A percentile compares a stretch with the other conserved stretches of the same genome.
phyloP scores from a whole-genome alignment of 2,888 invertebrate genomes.

The Aricia artaxerxes region DNA sequence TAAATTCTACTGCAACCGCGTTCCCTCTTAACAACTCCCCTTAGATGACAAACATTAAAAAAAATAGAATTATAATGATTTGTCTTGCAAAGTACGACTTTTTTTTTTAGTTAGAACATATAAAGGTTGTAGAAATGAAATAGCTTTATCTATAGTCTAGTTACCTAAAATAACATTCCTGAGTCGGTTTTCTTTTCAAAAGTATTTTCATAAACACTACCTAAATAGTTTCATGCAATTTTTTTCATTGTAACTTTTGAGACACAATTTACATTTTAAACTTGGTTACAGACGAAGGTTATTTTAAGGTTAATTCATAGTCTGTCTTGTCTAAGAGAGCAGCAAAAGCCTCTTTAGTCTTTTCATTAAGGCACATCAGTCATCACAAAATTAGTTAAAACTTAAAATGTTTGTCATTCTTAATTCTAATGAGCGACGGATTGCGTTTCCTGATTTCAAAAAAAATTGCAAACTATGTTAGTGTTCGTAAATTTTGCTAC shows the following conservation, averaged over 20 bases:
- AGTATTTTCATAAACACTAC: not conserved
- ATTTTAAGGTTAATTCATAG: too few relatives aligned
- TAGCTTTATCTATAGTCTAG: not conserved
- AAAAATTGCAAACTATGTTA: not conserved
- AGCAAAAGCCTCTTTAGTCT: too few relatives aligned
- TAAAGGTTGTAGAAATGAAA: not conserved
- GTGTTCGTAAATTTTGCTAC: not conserved
- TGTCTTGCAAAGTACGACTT: not conserved
- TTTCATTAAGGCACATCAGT: too few relatives aligned
- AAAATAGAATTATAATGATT: not conserved
- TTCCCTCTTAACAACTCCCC: too few relatives aligned
- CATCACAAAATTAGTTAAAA: too few relatives aligned
- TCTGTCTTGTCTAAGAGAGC: too few relatives aligned
- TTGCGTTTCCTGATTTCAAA: not conserved
- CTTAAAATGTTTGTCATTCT: too few relatives aligned
- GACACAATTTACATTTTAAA: not conserved
- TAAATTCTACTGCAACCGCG: too few relatives aligned
- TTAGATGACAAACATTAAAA: too few relatives aligned
- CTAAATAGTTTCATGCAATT: not conserved
- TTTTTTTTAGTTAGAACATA: not conserved
- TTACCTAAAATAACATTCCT: not conserved
- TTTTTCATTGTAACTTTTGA: not conserved
- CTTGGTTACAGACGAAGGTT: not conserved
- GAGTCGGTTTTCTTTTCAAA: not conserved
- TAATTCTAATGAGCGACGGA: not conserved